Evolutionary conservation across 2,888 invertebrate species (phyloP).

Genomic region (Mesorhabditis belari): DNA sequence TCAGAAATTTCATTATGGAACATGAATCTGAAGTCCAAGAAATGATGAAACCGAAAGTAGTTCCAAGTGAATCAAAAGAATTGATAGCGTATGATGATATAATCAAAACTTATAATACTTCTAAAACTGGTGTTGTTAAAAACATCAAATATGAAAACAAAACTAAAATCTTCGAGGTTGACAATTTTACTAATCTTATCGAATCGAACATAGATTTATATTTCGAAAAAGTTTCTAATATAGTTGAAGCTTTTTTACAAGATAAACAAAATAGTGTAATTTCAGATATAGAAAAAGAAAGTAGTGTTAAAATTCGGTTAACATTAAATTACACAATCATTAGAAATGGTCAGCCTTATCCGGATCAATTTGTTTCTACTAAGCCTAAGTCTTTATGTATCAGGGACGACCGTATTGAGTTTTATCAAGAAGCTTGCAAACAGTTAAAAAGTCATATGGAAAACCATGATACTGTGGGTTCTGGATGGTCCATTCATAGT

Average conservation of each 20-base stretch:
- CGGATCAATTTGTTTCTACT: constrained; percentile 6
- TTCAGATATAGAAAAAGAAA: constrained; percentile 9
- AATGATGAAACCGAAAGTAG: background rate
- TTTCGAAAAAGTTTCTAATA: constrained; percentile 6
- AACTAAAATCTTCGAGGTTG: constrained; percentile 2
- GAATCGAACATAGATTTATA: constrained; percentile 7
- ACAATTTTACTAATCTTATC: constrained; percentile 6
- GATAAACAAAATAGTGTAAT: constrained; percentile 12
- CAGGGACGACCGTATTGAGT: constrained; percentile 11
- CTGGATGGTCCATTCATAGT: constrained; percentile 10
- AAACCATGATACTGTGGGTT: constrained; percentile 8
- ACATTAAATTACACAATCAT: constrained; percentile 6
- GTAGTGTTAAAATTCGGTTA: constrained; percentile 13
- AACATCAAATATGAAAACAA: constrained; percentile 10
- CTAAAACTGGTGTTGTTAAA: constrained; percentile 5
- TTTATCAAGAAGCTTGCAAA: constrained; percentile 8
- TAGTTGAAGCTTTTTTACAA: constrained; percentile 9
- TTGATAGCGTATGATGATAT: constrained; percentile 12
- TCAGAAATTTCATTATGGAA: constrained; percentile 1
- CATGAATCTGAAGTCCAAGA: constrained; percentile 1
- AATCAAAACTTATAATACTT: constrained; percentile 14
- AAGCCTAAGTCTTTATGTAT: constrained; percentile 7
- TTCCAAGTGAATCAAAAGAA: constrained; percentile 4
- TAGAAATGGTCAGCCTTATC: constrained; percentile 5
- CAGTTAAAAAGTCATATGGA: constrained; percentile 10